phyloP scores from a whole-genome alignment of 2,113 vertebrate genomes.

The Podarcis cretensis region DNA sequence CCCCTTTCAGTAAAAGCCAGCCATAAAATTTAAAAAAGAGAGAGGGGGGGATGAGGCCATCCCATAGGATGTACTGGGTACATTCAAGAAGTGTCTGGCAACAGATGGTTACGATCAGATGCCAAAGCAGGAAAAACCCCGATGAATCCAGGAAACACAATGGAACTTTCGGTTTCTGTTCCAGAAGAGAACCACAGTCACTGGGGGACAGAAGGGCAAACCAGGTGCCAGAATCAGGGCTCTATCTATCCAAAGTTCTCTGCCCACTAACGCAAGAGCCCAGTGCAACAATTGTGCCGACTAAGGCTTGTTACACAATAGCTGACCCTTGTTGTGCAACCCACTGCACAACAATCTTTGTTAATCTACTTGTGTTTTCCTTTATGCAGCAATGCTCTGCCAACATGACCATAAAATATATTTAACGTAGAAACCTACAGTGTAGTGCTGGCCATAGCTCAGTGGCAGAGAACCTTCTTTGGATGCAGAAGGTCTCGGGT shows the following conservation, averaged over 20 bases:
- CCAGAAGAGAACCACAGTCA: fast-evolving
- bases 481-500: not conserved
- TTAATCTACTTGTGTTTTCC: too few species aligned
- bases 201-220: too few species aligned
- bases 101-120: not conserved
- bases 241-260: too few species aligned
- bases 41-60: not conserved
- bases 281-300: too few species aligned
- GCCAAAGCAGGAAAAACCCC: not conserved
- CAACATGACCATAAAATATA: too few species aligned
- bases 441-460: not conserved
- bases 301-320: too few species aligned
- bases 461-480: not conserved
- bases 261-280: not conserved
- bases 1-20: not conserved
- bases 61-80: constrained; percentile 14
- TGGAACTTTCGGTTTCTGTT: fast-evolving
- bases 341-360: too few species aligned
- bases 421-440: too few species aligned
- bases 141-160: not conserved
- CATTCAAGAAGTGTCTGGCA: not conserved
- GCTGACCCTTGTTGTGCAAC: too few species aligned
- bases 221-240: not conserved
- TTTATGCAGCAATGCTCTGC: too few species aligned
- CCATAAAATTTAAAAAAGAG: not conserved